Evolutionary conservation across 2,888 invertebrate species (phyloP).

Genomic region (Diarsia mendica): DNA sequence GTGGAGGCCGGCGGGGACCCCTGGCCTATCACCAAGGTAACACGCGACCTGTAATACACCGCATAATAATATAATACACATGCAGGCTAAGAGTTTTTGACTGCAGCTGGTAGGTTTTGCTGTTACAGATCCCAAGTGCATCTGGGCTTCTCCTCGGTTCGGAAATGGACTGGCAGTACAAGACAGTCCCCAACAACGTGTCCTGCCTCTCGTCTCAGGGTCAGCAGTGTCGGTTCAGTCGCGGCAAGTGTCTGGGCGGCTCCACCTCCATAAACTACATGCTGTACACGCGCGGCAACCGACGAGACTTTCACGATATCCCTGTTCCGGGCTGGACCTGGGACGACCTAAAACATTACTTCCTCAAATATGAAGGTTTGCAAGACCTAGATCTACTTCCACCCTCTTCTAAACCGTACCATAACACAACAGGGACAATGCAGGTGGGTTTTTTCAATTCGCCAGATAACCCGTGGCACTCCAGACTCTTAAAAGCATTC

Average conservation of each 20-base stretch:
- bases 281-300: constrained; percentile 80
- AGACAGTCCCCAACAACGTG: constrained; percentile 74
- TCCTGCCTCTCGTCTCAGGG: constrained; percentile 76
- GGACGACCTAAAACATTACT: constrained; percentile 78
- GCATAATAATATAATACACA: not conserved
- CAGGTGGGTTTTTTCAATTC: constrained; percentile 73
- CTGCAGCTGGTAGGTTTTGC: not conserved
- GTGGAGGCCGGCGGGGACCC: constrained; percentile 80
- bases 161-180: constrained; percentile 76
- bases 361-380: constrained; percentile 78
- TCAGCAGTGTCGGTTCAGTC: constrained; percentile 73
- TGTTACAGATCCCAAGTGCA: constrained; percentile 74
- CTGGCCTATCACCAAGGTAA: constrained; percentile 67
- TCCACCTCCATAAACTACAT: constrained; percentile 83
- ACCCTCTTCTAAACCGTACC: constrained; percentile 73
- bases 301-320: constrained; percentile 74
- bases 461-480: constrained; percentile 76
- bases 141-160: constrained; percentile 71
- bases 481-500: constrained; percentile 70
- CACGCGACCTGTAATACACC: not conserved
- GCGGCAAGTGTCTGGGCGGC: constrained; percentile 82
- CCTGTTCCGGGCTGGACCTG: constrained; percentile 78
- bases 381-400: constrained; percentile 71
- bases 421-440: constrained; percentile 78
- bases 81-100: not conserved